phyloP scores from a whole-genome alignment of 2,797 vertebrate species.

The Cephalopachus bancanus region DNA sequence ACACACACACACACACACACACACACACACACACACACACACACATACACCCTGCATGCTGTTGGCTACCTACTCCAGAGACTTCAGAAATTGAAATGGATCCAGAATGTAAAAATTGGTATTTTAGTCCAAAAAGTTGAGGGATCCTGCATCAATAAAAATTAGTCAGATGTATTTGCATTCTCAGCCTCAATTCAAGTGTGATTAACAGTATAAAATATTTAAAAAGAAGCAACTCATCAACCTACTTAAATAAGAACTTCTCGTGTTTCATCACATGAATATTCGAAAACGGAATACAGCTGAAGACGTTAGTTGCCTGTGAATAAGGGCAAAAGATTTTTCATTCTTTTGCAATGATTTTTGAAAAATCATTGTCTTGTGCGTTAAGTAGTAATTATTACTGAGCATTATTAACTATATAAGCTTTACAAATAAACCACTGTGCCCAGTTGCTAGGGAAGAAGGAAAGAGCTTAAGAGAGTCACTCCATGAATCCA shows the following conservation, averaged over 20 bases:
- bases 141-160: conserved; percentile 18
- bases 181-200: conserved; percentile 57
- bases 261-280: not conserved
- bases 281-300: conserved; percentile 58
- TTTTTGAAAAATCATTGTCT: not conserved
- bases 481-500: not conserved
- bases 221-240: conserved; percentile 10
- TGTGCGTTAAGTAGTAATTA: conserved; percentile 1
- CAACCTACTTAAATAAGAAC: conserved; percentile 30
- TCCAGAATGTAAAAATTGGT: conserved; percentile 18
- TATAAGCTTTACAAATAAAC: conserved; percentile 16
- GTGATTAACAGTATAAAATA: not conserved
- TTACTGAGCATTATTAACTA: not conserved
- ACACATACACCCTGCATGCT: not conserved
- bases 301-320: not conserved
- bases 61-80: not conserved
- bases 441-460: not conserved
- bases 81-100: not conserved
- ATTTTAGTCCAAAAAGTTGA: not conserved
- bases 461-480: not conserved
- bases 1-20: not conserved
- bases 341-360: not conserved
- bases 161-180: conserved; percentile 44
- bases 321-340: conserved; percentile 59
- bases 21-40: not conserved